Evolutionary conservation across 2,113 vertebrate genomes (phyloP).

Genomic region (Tragelaphus imberbis): DNA sequence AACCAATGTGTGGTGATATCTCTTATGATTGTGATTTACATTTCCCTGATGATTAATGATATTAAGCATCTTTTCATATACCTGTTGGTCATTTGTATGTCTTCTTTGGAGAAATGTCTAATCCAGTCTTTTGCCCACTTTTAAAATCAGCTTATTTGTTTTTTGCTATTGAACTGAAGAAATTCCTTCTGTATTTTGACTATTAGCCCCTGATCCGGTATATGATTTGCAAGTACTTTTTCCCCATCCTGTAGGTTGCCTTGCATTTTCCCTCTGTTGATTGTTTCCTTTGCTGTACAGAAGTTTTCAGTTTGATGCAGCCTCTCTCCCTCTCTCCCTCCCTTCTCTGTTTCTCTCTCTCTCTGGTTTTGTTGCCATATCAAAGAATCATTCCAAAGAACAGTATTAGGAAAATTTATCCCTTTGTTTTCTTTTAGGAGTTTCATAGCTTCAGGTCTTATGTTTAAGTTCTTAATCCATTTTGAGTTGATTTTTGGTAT

Average conservation of each 20-base stretch:
- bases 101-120: background rate
- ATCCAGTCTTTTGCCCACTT: background rate
- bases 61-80: background rate
- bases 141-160: background rate
- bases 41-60: background rate
- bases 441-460: background rate
- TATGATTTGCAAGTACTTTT: background rate
- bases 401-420: background rate
- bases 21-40: background rate
- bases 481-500: background rate
- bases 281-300: background rate
- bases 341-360: background rate
- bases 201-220: background rate
- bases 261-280: background rate
- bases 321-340: background rate
- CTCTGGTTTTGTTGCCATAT: background rate
- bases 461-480: background rate
- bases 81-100: background rate
- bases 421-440: background rate
- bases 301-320: background rate
- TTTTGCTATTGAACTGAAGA: background rate
- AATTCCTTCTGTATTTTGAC: background rate
- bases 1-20: background rate
- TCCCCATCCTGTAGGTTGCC: background rate
- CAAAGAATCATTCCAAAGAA: background rate